These are phyloP conservation scores for Panurus biarmicus DNA, from an alignment of 2,113 vertebrate species.

Conservation along the genomic window DNA sequence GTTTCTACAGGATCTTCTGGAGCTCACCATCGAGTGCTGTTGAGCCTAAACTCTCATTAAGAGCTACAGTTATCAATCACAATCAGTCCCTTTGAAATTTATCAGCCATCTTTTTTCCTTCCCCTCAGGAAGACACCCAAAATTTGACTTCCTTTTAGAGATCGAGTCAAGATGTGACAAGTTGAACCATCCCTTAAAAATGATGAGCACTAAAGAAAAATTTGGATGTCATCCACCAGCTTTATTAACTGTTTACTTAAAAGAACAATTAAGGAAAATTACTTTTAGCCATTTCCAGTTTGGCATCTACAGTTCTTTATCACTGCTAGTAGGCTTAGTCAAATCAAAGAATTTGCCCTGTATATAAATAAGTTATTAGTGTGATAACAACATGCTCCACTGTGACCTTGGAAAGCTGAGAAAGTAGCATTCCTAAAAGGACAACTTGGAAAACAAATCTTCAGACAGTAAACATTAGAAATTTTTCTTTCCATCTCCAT, in stretches of 20 bases:
- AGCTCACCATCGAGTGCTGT: background rate
- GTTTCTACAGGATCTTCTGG: background rate
- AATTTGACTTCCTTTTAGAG: constrained; percentile 24
- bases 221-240: constrained; percentile 1
- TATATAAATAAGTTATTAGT: background rate
- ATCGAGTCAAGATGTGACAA: constrained; percentile 16
- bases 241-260: constrained; percentile 33
- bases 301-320: background rate
- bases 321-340: background rate
- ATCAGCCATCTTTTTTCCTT: constrained; percentile 37
- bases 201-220: background rate
- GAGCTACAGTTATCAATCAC: background rate
- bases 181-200: constrained; percentile 17
- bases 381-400: background rate
- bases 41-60: background rate
- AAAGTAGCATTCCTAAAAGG: background rate
- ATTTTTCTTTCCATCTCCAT: background rate
- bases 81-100: constrained; percentile 44
- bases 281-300: constrained; percentile 35
- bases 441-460: background rate
- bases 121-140: constrained; percentile 1
- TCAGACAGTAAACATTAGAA: background rate
- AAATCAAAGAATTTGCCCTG: background rate
- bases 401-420: background rate
- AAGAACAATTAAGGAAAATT: constrained; percentile 43